Conservation (phyloP, 2,888 invertebrate species). For the Platycnemis pennipes region DNA sequence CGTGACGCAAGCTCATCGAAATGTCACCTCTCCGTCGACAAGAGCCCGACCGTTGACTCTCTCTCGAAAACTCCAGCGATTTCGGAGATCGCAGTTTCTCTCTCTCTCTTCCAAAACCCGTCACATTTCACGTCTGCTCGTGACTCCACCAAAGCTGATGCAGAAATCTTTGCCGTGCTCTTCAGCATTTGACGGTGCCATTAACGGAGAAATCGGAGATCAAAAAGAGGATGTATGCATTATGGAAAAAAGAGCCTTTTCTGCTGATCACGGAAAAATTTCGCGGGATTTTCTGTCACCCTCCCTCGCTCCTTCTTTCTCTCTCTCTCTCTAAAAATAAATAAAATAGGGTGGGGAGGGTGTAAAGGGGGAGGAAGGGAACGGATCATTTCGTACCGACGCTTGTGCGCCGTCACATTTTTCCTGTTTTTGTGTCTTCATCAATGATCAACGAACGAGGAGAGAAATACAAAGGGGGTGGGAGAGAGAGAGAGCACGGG, state of each 20-base stretch:
- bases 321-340: neutral
- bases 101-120: neutral
- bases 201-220: slow-evolving; percentile 47
- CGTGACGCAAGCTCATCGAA: neutral
- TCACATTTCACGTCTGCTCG: neutral
- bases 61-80: slow-evolving; percentile 29
- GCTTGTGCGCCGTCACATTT: slow-evolving; percentile 54
- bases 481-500: neutral
- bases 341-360: neutral
- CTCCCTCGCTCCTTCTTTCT: neutral
- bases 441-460: slow-evolving; percentile 62
- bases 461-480: neutral
- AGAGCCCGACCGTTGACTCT: neutral
- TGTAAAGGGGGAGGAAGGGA: neutral
- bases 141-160: neutral
- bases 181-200: slow-evolving; percentile 65
- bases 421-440: slow-evolving; percentile 59
- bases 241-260: slow-evolving; percentile 40
- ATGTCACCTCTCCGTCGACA: neutral
- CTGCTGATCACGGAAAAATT: slow-evolving; percentile 58
- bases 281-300: neutral
- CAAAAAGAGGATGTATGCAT: slow-evolving; percentile 38
- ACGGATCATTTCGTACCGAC: slow-evolving; percentile 62
- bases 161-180: neutral
- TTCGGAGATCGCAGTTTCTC: slow-evolving; percentile 41